Evolutionary conservation across 2,113 vertebrate species (phyloP).

Genomic region (Thalassoma bifasciatum): DNA sequence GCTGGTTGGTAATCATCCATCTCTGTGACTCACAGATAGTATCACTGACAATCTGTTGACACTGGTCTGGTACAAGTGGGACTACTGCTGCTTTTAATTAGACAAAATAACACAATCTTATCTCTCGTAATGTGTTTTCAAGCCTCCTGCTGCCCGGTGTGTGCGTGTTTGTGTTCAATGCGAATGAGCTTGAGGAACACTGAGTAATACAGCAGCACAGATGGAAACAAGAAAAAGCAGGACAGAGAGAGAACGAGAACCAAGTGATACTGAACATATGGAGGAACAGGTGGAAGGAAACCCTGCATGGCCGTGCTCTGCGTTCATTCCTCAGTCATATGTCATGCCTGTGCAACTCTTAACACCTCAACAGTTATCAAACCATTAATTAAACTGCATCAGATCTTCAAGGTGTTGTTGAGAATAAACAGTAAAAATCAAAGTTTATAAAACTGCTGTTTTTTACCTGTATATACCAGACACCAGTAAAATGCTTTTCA

Average conservation of each 20-base stretch:
- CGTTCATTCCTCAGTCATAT: slow-evolving; percentile 2
- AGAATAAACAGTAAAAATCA: background rate
- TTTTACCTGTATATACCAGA: background rate
- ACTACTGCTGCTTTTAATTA: slow-evolving; percentile 41
- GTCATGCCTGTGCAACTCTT: slow-evolving; percentile 6
- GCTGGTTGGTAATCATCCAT: slow-evolving; percentile 25
- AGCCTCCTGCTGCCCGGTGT: slow-evolving; percentile 9
- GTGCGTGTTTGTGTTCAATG: background rate
- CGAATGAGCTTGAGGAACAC: background rate
- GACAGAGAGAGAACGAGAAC: slow-evolving; percentile 21
- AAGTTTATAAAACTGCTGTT: slow-evolving; percentile 31
- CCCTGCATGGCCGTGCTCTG: background rate
- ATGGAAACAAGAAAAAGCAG: slow-evolving; percentile 37
- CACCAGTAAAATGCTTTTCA: too few relatives aligned
- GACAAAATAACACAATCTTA: slow-evolving; percentile 23
- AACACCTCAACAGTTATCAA: slow-evolving; percentile 33
- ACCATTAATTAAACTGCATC: slow-evolving; percentile 43
- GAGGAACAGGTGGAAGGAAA: slow-evolving; percentile 38
- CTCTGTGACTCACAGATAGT: slow-evolving; percentile 4
- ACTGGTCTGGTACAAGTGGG: slow-evolving; percentile 24
- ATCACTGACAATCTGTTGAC: slow-evolving; percentile 37
- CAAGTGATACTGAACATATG: slow-evolving; percentile 21
- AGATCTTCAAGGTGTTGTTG: slow-evolving; percentile 12
- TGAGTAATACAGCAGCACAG: slow-evolving; percentile 14
- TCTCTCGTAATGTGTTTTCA: slow-evolving; percentile 3